Conservation (phyloP, 2,888 invertebrate species). For the Notocelia uddmanniana region DNA sequence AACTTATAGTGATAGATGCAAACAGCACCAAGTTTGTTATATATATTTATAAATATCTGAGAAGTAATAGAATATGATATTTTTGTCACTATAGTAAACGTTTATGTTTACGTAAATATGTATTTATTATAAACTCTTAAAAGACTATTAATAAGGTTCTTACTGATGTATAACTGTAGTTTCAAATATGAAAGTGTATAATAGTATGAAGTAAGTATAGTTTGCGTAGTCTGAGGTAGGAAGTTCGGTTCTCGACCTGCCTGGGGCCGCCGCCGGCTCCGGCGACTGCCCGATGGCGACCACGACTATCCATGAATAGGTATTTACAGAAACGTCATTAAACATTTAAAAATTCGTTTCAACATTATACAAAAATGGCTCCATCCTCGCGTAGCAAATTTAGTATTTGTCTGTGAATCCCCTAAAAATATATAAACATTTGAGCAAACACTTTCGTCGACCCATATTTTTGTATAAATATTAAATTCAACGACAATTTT, state of each 20-base stretch:
- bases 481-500: conserved; percentile 80
- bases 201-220: conserved; percentile 68
- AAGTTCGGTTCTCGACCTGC: conserved; percentile 66
- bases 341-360: conserved; percentile 82
- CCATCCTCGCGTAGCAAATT: conserved; percentile 81
- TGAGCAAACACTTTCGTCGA: conserved; percentile 85
- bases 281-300: conserved; percentile 51
- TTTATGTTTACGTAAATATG: conserved; percentile 78
- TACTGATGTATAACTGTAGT: conserved; percentile 77
- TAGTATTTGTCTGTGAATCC: conserved; percentile 80
- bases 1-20: conserved; percentile 69
- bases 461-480: conserved; percentile 83
- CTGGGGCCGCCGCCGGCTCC: conserved; percentile 21
- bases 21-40: conserved; percentile 70
- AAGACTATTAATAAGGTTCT: conserved; percentile 73
- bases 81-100: conserved; percentile 73
- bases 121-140: conserved; percentile 83
- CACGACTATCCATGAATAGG: conserved; percentile 57
- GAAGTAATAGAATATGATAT: conserved; percentile 71
- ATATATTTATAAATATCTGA: conserved; percentile 63
- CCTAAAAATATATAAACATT: conserved; percentile 85
- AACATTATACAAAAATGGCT: conserved; percentile 82
- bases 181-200: conserved; percentile 76
- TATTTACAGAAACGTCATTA: conserved; percentile 64
- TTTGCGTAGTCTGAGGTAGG: conserved; percentile 84